Evolutionary conservation across 2,888 invertebrate species (phyloP).

Genomic region (Nemotelus nigrinus): DNA sequence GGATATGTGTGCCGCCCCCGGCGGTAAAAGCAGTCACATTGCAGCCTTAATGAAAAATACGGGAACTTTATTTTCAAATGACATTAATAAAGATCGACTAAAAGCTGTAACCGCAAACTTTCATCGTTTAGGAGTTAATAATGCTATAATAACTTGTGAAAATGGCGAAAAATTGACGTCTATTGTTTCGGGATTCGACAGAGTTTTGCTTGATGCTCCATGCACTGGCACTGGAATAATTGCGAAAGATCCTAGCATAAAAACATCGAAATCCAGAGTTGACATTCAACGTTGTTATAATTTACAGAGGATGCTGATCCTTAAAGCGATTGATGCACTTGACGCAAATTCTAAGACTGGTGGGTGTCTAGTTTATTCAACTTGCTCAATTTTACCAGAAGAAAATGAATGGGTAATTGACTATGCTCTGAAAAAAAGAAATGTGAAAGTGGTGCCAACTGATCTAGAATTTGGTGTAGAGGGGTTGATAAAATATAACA

Average conservation of each 20-base stretch:
- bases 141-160: constrained; percentile 87
- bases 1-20: constrained; percentile 98
- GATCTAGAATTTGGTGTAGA: constrained; percentile 95
- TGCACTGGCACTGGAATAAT: constrained; percentile 99
- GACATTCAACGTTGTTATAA: constrained; percentile 93
- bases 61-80: constrained; percentile 95
- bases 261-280: constrained; percentile 87
- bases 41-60: constrained; percentile 98
- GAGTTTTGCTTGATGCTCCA: constrained; percentile 96
- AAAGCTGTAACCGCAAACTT: constrained; percentile 96
- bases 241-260: constrained; percentile 96
- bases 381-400: constrained; percentile 96
- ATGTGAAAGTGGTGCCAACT: constrained; percentile 92
- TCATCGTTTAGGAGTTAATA: constrained; percentile 94
- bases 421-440: constrained; percentile 91
- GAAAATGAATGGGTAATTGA: constrained; percentile 99
- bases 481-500: constrained; percentile 90
- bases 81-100: constrained; percentile 87
- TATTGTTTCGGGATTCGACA: constrained; percentile 91
- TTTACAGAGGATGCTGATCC: constrained; percentile 88
- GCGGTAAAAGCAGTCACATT: constrained; percentile 98
- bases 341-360: constrained; percentile 92
- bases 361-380: constrained; percentile 97
- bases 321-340: constrained; percentile 96
- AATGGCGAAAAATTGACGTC: constrained; percentile 89